Base-by-base conservation (phyloP, 2,113 vertebrate genomes). In the Verasper variegatus region DNA sequence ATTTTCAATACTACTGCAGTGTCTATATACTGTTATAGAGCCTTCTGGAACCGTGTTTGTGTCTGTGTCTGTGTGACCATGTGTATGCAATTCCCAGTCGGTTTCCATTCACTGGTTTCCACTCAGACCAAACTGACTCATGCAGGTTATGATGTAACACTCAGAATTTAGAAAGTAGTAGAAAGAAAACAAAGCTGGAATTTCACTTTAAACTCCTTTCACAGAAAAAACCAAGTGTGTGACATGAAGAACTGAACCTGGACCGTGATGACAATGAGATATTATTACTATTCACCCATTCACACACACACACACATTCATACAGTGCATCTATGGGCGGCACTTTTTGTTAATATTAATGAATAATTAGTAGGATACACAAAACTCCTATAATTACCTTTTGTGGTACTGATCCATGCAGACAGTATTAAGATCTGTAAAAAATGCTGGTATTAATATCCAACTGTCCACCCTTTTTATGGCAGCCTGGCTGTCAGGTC, bases 41-140 rank as follows among this genome's bases (percentile, higher is more conserved):
- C 27, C 27, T 5, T 31, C 27, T 31, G 27, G 27, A 31, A 31
- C 27, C 27, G 26, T 27, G 26, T 27, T 0, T 27, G 26, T 27
- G 26, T 27, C 3, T 27, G 26, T 27, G 26, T 27, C 2, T 27
- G 26, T 27, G 26, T 4, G 27, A 4, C 27, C 5, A 20, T 56
- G 68, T 64, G n/a, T 65, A 51, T 42, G 56, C 14, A 72, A 82
- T 67, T 77, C 71, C 67, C 76, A 47, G 80, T 84, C 60, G 62
- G 64, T 84, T 90, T 90, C 88, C 86, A 82, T 78, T 82, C 58
- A 86, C 52, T 76, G 71, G 68, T 88, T 89, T 90, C 80, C 66
- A 71, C 71, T 72, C 66, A 64, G 62, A 68, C 81, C 67, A 45
- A 57, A 79, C 62, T 79, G 89, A 88, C 77, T 87, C 86, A 81